Evolutionary conservation across 2,888 invertebrate species (phyloP), one percentile per base, ranked within the genome.

Genomic region (Hirtodrosophila trivittata): DNA sequence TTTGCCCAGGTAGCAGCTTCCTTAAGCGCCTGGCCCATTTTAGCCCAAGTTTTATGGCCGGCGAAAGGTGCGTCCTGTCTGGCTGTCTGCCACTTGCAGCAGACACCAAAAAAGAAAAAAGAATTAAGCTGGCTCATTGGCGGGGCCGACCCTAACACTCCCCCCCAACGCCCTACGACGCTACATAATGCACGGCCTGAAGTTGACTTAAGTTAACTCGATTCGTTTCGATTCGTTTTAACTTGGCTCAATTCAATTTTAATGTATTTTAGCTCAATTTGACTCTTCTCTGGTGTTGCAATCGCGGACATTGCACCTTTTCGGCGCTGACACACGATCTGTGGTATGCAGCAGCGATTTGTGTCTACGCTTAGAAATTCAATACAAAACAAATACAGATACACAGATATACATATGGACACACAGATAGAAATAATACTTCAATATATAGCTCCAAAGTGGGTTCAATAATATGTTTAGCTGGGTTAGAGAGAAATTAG

Each of bases 291-390:
- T 60, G 56, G 49, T 78, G 86, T 78, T 86, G 78, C 87, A 77
- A 78, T 86, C 71, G 78, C 87, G 82, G 82, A 84, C 82, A 87
- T 82, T 82, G 82, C 82, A 82, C 82, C 82, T 86, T 76, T 86
- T 76, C 43, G 71, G 62, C 43, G 66, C 66, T 85, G 80, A 77
- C 83, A 80, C 78, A 75, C 86, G 80, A 80, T 80, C 87, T 81
- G 77, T 63, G 80, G 71, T 83, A 86, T 86, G 78, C 80, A 78
- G 68, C 77, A 58, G 65, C 86, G 82, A 71, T 85, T 87, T 87
- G 78, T 80, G 80, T 80, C 87, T 80, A 85, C 80, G 87, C 47
- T 85, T 87, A 87, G 80, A 85, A 80, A 80, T 80, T 80, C 57
- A 80, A 80, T 87, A 59, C 67, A 63, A 43, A 45, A 45, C 35